Conservation (phyloP, 2,888 invertebrate species). For the Malthinus flaveolus region DNA sequence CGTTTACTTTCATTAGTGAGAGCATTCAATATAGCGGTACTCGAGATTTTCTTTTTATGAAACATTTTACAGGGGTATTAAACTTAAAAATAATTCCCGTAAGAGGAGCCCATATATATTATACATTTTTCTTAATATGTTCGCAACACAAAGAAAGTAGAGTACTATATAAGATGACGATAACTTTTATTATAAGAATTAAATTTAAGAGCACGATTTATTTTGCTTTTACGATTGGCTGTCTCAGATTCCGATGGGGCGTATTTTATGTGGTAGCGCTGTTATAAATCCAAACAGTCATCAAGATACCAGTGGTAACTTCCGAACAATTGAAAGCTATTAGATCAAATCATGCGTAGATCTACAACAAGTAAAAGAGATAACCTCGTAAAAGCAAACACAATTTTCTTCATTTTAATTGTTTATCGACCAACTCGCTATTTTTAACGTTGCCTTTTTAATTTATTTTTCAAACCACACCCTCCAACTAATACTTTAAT, state of each 20-base stretch:
- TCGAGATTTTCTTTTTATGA: no score
- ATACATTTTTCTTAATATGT: constrained; percentile 14
- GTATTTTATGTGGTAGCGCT: constrained; percentile 23
- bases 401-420: neutral
- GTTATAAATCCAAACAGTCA: constrained; percentile 32
- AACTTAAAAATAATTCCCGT: neutral
- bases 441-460: no score
- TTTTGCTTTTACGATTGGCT: constrained; percentile 30
- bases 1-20: no score
- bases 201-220: constrained; percentile 37
- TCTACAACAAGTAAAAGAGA: constrained; percentile 4
- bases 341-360: constrained; percentile 19
- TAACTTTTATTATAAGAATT: constrained; percentile 37
- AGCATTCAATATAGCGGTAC: no score
- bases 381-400: neutral
- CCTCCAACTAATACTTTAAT: neutral
- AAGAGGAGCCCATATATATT: constrained; percentile 6
- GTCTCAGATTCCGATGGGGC: constrained; percentile 27
- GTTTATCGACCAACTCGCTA: neutral
- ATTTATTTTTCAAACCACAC: neutral
- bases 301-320: constrained; percentile 31
- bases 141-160: constrained; percentile 20
- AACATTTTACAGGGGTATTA: no score
- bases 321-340: constrained; percentile 27
- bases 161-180: constrained; percentile 23